Evolutionary conservation across 2,888 invertebrate genomes (phyloP), one percentile per base, ranked within the genome.

Genomic region (Hartigia nigra): DNA sequence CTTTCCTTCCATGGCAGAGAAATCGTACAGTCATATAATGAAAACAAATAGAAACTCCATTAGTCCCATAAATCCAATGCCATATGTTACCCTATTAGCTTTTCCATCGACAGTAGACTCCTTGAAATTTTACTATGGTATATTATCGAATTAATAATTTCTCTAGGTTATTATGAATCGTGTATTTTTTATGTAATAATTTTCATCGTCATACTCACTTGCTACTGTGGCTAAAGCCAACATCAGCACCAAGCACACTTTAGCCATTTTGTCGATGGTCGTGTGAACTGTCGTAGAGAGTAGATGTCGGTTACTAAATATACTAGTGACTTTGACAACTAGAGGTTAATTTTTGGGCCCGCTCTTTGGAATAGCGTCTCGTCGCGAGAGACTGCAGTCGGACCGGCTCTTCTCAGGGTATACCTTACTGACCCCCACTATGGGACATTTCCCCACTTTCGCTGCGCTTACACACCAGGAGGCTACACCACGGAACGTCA

Each of bases 401-500:
- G 84, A 85, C 84, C 85, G 86, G 86, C 85, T 86, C 84, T 84
- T 84, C 87, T 84, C 83, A 82, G 86, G 86, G 90, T 91, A 91
- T 91, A 91, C 90, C 86, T 87, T 83, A 82, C 81, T 84, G 83
- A 84, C 88, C 91, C 91, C 91, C 90, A 89, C 91, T 87, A 84
- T 74, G 78, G 78, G 78, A 82, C 85, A 87, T 86, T 89, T 90
- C 89, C 90, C 90, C 90, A 90, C 90, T 90, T 88, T 89, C 88
- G 87, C 86, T 74, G 39, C 74, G 35, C 79, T 74, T 76, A 78
- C 79, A 74, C 79, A 70, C 76, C 55, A 55, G 55, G 55, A 55
- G 55, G 72, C 72, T 12, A 72, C 31, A 34, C 72, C 32, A 34
- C 34, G 31, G 32, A 34, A 31, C 72, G 72, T 34, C 72, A 32